phyloP scores from a whole-genome alignment of 2,113 vertebrate species.

The Peromyscus polionotus region DNA sequence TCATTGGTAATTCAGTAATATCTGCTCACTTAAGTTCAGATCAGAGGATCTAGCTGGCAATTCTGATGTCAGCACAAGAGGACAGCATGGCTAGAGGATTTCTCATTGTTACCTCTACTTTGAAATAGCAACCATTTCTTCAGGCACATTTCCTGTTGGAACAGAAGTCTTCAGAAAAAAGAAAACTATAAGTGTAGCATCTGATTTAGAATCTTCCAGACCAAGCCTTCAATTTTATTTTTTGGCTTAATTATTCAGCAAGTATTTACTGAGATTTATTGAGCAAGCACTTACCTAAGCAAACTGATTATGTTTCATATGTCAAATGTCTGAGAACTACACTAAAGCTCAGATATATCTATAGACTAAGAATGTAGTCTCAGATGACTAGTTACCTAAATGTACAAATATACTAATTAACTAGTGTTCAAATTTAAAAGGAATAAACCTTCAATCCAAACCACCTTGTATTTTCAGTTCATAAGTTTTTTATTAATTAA shows the following conservation, averaged over 20 bases:
- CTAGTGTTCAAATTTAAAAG: slow-evolving; percentile 14
- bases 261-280: background rate
- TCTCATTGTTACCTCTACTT: background rate
- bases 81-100: background rate
- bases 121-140: background rate
- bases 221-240: background rate
- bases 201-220: background rate
- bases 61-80: background rate
- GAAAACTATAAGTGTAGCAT: slow-evolving; percentile 5
- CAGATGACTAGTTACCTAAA: slow-evolving; percentile 22
- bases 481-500: slow-evolving; percentile 54
- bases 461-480: slow-evolving; percentile 51
- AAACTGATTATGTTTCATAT: background rate
- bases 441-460: slow-evolving; percentile 32
- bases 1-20: slow-evolving; percentile 32
- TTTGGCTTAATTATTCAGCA: background rate
- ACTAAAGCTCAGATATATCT: background rate
- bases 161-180: slow-evolving; percentile 42
- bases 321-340: slow-evolving; percentile 5
- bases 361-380: background rate
- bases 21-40: slow-evolving; percentile 41
- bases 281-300: background rate
- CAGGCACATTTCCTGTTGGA: background rate
- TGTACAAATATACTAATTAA: slow-evolving; percentile 18
- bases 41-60: slow-evolving; percentile 18